A percentile compares a stretch with the other conserved stretches of the same genome.
Evolutionary conservation across 2,797 vertebrate genomes (phyloP).

Genomic region (Peromyscus aztecus): DNA sequence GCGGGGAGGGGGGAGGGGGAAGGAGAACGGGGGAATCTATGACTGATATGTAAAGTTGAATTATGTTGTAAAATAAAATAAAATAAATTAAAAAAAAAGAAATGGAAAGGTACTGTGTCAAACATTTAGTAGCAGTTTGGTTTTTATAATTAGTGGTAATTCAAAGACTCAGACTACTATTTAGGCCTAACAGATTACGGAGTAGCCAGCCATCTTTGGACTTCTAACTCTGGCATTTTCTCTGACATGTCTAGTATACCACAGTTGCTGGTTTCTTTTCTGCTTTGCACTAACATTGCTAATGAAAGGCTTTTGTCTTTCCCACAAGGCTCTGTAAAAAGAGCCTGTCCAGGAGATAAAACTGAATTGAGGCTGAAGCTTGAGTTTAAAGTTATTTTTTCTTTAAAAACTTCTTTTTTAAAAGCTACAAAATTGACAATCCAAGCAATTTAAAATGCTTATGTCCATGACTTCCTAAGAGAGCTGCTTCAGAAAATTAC

Average conservation of each 20-base stretch:
- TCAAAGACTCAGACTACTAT: conserved; percentile 17
- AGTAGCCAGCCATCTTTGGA: background rate
- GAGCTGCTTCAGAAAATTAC: background rate
- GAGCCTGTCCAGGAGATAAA: background rate
- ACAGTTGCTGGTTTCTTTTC: conserved; percentile 15
- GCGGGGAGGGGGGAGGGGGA: too few species aligned
- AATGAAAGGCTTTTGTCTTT: conserved; percentile 29
- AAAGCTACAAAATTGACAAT: conserved; percentile 33
- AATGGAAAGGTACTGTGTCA: conserved; percentile 49
- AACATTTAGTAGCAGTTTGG: conserved; percentile 30
- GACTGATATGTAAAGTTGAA: too few species aligned
- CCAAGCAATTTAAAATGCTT: background rate
- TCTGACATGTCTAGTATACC: conserved; percentile 50
- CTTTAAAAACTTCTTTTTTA: conserved; percentile 53
- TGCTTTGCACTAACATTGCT: conserved; percentile 5
- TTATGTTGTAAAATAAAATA: too few species aligned
- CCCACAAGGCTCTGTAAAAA: background rate
- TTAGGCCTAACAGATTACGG: conserved; percentile 13
- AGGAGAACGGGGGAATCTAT: too few species aligned
- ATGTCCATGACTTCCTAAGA: background rate
- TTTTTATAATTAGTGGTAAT: conserved; percentile 60
- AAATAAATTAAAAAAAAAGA: too few species aligned
- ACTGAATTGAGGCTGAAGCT: conserved; percentile 13
- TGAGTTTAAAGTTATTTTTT: conserved; percentile 59
- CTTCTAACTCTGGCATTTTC: conserved; percentile 43